These are phyloP conservation scores for Cotesia congregata DNA, from an alignment of 2,888 invertebrate species.

Conservation along the genomic window DNA sequence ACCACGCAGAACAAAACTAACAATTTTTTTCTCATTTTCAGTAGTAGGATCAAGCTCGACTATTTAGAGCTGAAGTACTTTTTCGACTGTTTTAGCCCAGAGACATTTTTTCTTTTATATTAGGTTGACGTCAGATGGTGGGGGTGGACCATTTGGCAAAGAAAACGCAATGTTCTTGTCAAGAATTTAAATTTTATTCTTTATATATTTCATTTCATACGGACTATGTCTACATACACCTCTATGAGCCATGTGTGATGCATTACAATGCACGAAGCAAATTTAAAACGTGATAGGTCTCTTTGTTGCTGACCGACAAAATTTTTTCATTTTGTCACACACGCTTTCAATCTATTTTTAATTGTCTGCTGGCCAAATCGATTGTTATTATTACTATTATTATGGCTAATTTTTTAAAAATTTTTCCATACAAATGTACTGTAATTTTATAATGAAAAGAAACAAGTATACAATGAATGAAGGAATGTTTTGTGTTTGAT, in stretches of 20 bases:
- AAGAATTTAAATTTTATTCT: slow-evolving; percentile 65
- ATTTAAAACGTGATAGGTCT: slow-evolving; percentile 46
- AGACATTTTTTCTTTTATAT: slow-evolving; percentile 65
- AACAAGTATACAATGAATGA: not conserved
- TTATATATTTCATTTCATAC: slow-evolving; percentile 32
- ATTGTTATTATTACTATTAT: too few species aligned
- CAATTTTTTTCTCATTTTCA: slow-evolving; percentile 52
- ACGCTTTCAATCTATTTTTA: not conserved
- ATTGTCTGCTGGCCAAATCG: not conserved
- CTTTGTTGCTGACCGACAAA: slow-evolving; percentile 20
- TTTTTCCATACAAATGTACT: too few species aligned
- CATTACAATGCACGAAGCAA: slow-evolving; percentile 54
- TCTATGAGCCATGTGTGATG: slow-evolving; percentile 44
- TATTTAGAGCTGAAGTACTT: slow-evolving; percentile 41
- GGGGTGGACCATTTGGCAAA: slow-evolving; percentile 69
- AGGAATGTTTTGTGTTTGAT: not conserved
- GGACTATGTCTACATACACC: not conserved
- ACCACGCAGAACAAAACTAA: slow-evolving; percentile 44
- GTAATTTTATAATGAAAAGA: too few species aligned
- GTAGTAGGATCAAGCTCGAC: not conserved
- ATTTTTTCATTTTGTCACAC: not conserved
- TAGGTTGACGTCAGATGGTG: slow-evolving; percentile 54
- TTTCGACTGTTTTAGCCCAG: slow-evolving; percentile 62
- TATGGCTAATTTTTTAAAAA: too few species aligned
- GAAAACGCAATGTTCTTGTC: slow-evolving; percentile 54